Evolutionary conservation across 2,888 invertebrate genomes (phyloP), one percentile per base, ranked within the genome.

Genomic region (Dendrolimus houi): DNA sequence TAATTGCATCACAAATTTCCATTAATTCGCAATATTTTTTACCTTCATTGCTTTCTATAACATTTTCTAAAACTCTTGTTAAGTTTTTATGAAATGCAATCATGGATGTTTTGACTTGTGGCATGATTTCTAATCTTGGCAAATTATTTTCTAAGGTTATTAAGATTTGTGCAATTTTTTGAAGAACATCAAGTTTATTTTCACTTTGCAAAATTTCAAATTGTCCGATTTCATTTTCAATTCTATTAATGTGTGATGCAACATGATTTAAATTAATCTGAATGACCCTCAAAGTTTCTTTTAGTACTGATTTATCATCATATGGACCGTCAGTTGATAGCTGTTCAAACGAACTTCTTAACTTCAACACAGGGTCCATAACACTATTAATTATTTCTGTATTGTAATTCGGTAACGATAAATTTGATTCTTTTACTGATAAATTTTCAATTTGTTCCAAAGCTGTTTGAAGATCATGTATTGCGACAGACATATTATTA

Each of bases 331-430:
- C 81, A 6, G 60, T 68, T 2, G 86, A 83, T 12, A 90, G 61
- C 62, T 79, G 72, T 68, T 94, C 93, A 62, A 94, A 82, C 0
- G 92, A 92, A 69, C 86, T 92, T 61, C 92, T 88, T 8, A 95
- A 76, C 72, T 94, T 93, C 57, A 93, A 83, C n/a, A 94, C 85
- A 0, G 94, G 93, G 13, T 92, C 91, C 66, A 93, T 92, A 0
- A 94, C 92, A 57, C 92, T 91, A 70, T 94, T 94, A 58, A 94
- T 88, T 47, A 94, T 88, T 58, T 93, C 92, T 59, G 93, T 92
- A 64, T 93, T 92, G 57, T 92, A 85, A 61, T 84, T 86, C 53
- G 78, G 68, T 53, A 87, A 63, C 1, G 75, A 63, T n/a, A 75
- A 71, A 10, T 68, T 53, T 42, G 92, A 87, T 77, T 93, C 92